Evolutionary conservation across 2,888 invertebrate species (phyloP).

Genomic region (Sesamia inferens): DNA sequence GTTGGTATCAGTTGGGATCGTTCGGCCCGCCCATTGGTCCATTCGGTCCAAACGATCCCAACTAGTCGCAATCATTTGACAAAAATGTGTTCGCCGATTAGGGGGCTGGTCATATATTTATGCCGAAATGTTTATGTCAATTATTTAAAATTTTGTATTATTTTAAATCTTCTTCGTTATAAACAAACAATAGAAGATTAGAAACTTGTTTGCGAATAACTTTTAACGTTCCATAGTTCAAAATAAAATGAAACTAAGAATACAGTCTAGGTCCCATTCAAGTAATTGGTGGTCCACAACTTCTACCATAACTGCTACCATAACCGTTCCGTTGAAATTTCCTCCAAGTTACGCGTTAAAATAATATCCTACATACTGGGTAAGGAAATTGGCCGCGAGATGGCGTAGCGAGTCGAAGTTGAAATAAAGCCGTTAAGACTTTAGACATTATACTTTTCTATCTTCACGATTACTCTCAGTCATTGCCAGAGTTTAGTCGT

Average conservation of each 20-base stretch:
- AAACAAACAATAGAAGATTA: conserved; percentile 51
- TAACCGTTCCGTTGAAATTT: conserved; percentile 79
- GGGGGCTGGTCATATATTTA: too few species aligned
- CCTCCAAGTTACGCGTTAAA: conserved; percentile 81
- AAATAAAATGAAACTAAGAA: conserved; percentile 72
- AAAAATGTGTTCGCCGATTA: too few species aligned
- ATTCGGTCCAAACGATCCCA: too few species aligned
- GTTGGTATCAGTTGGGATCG: too few species aligned
- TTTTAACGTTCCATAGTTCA: conserved; percentile 54
- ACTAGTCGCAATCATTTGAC: too few species aligned
- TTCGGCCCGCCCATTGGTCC: too few species aligned
- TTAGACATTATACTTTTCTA: conserved; percentile 73
- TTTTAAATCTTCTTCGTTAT: not conserved
- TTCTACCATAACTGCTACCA: conserved; percentile 77
- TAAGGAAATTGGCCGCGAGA: conserved; percentile 84
- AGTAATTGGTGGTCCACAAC: conserved; percentile 82
- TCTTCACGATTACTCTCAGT: conserved; percentile 62
- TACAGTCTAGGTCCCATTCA: conserved; percentile 75
- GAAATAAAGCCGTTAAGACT: conserved; percentile 80
- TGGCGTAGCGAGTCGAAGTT: conserved; percentile 79
- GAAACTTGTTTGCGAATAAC: conserved; percentile 52
- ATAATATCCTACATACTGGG: conserved; percentile 76
- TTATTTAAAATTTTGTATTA: not conserved
- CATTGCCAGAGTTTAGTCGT: conserved; percentile 47
- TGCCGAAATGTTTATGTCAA: not conserved